Percentiles rank a stretch among this genome's conserved stretches.
These are phyloP conservation scores for Melitaea cinxia DNA, from an alignment of 1,140 invertebrate species.

Conservation along the genomic window DNA sequence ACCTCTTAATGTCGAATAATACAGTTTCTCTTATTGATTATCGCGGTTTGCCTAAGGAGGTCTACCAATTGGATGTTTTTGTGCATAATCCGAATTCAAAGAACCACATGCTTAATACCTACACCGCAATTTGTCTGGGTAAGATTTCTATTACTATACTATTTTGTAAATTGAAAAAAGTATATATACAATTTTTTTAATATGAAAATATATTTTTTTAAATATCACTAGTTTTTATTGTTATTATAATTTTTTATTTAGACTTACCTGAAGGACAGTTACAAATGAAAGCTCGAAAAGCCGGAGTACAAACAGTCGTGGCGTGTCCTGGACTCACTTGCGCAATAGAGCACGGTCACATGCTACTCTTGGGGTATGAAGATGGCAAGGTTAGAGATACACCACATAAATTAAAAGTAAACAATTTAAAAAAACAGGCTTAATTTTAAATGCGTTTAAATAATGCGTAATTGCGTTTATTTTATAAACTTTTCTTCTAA, in stretches of 20 bases:
- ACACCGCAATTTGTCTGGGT: slow-evolving; percentile 35
- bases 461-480: no score
- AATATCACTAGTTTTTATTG: no score
- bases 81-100: background rate
- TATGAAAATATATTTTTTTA: no score
- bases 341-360: slow-evolving; percentile 39
- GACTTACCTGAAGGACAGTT: background rate
- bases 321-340: slow-evolving; percentile 18
- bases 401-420: no score
- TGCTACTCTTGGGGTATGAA: slow-evolving; percentile 47
- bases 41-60: slow-evolving; percentile 15
- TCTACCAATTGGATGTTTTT: slow-evolving; percentile 19
- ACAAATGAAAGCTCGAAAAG: background rate
- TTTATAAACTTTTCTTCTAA: no score
- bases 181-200: no score
- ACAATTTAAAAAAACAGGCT: no score
- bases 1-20: slow-evolving; percentile 31
- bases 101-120: slow-evolving; percentile 33
- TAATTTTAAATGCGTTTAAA: no score
- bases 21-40: slow-evolving; percentile 23
- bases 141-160: background rate
- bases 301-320: slow-evolving; percentile 6
- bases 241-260: background rate
- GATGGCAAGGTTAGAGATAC: slow-evolving; percentile 45
- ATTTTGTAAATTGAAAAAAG: no score